These are phyloP conservation scores for Strigamia crassipes DNA, from an alignment of 2,888 invertebrate species.

Conservation along the genomic window DNA sequence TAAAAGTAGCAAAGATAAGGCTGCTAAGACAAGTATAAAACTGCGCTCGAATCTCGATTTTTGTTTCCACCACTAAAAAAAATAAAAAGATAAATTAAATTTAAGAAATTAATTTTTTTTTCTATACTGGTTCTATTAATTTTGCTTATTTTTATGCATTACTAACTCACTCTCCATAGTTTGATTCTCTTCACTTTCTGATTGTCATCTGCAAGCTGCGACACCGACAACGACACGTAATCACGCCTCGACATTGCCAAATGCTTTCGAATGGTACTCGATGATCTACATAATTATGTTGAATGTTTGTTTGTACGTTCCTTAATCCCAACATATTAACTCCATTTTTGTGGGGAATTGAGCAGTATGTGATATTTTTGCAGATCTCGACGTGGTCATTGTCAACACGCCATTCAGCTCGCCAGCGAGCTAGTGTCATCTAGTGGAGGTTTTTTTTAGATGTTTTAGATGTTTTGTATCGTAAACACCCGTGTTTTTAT, in stretches of 20 bases:
- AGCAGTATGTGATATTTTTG: background rate
- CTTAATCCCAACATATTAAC: background rate
- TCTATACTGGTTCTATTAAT: no score
- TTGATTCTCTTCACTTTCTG: background rate
- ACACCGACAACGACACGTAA: background rate
- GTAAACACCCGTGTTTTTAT: no score
- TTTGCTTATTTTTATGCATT: background rate
- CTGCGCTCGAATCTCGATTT: slow-evolving; percentile 81
- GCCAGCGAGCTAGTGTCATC: background rate
- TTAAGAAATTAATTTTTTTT: no score
- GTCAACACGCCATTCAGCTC: background rate
- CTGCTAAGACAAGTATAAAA: slow-evolving; percentile 69
- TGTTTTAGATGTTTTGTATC: no score
- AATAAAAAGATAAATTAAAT: slow-evolving; percentile 45
- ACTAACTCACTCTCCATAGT: background rate
- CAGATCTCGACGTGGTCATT: background rate
- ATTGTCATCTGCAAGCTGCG: slow-evolving; percentile 6
- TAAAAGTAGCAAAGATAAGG: slow-evolving; percentile 62
- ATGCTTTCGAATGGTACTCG: background rate
- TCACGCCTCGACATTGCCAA: background rate
- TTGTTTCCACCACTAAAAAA: slow-evolving; percentile 81
- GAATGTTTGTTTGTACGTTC: background rate
- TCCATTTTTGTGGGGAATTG: background rate
- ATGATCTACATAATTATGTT: background rate
- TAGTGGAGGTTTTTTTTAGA: no score